Evolutionary conservation across 2,888 invertebrate genomes (phyloP).

Genomic region (Kryphioiulus occultus): DNA sequence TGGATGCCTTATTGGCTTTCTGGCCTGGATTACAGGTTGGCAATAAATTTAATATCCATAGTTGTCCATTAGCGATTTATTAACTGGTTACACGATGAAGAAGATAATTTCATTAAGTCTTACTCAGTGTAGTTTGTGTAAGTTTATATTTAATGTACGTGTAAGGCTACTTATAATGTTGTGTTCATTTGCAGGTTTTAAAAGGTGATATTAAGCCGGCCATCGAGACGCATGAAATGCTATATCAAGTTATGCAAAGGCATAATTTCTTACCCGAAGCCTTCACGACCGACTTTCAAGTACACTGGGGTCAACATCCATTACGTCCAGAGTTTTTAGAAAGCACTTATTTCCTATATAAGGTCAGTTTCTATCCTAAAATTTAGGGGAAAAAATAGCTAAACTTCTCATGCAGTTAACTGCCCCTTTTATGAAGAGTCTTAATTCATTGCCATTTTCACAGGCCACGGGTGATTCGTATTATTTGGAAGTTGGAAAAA

Average conservation of each 20-base stretch:
- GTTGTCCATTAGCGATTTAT: neutral
- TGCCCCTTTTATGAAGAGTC: neutral
- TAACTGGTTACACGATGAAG: too few species aligned
- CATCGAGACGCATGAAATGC: conserved; percentile 99
- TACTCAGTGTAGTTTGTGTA: too few species aligned
- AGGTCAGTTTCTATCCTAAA: conserved; percentile 58
- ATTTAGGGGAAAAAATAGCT: too few species aligned
- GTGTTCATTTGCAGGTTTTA: conserved; percentile 66
- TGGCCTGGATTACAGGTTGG: conserved; percentile 95
- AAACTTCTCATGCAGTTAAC: neutral
- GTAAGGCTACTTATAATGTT: too few species aligned
- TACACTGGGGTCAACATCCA: conserved; percentile 98
- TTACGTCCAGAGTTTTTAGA: conserved; percentile 96
- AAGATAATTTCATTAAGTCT: too few species aligned
- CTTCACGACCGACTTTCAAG: conserved; percentile 96
- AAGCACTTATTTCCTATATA: conserved; percentile 95
- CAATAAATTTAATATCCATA: neutral
- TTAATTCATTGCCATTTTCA: neutral
- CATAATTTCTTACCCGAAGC: conserved; percentile 99
- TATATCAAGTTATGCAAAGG: conserved; percentile 96
- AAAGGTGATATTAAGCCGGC: conserved; percentile 95
- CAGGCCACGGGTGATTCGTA: conserved; percentile 94
- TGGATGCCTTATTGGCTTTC: conserved; percentile 97
- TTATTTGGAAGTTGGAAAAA: conserved; percentile 90
- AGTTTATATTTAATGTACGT: too few species aligned